Conservation (phyloP, 1,140 invertebrate species). For the Meteorus sp. region DNA sequence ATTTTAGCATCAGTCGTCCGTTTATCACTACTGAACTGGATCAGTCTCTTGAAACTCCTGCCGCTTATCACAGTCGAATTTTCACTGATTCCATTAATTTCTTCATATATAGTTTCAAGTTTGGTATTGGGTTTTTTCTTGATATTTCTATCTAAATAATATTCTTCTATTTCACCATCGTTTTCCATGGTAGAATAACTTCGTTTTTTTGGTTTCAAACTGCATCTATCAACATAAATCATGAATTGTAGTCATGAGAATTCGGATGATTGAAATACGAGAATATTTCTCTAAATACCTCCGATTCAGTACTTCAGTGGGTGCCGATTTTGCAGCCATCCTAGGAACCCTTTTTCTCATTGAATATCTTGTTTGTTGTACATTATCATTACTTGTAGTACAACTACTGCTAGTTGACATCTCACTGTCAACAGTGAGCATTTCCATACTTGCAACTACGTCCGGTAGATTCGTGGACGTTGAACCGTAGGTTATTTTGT, state of each 20-base stretch:
- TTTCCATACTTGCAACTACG: slow-evolving; percentile 46
- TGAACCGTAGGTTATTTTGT: slow-evolving; percentile 20
- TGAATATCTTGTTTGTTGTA: slow-evolving; percentile 10
- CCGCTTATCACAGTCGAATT: slow-evolving; percentile 40
- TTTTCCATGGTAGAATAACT: slow-evolving; percentile 38
- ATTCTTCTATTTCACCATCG: slow-evolving; percentile 41
- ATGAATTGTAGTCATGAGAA: background rate
- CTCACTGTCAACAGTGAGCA: slow-evolving; percentile 40
- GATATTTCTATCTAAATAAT: slow-evolving; percentile 50
- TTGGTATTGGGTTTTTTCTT: slow-evolving; percentile 40
- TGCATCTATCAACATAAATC: slow-evolving; percentile 39
- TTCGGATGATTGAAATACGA: background rate
- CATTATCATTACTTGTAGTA: too few species aligned
- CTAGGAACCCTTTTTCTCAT: slow-evolving; percentile 34
- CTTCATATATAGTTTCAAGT: slow-evolving; percentile 56
- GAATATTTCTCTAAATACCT: slow-evolving; percentile 34
- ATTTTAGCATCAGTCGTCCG: too few species aligned
- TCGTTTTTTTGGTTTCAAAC: slow-evolving; percentile 45
- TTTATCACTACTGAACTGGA: slow-evolving; percentile 40
- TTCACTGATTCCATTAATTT: slow-evolving; percentile 38
- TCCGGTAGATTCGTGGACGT: slow-evolving; percentile 41
- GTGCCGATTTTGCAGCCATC: slow-evolving; percentile 16
- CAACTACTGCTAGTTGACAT: too few species aligned
- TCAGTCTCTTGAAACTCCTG: slow-evolving; percentile 47
- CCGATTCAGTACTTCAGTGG: slow-evolving; percentile 37